Evolutionary conservation across 2,113 vertebrate genomes (phyloP).

Genomic region (Heliornis fulica): DNA sequence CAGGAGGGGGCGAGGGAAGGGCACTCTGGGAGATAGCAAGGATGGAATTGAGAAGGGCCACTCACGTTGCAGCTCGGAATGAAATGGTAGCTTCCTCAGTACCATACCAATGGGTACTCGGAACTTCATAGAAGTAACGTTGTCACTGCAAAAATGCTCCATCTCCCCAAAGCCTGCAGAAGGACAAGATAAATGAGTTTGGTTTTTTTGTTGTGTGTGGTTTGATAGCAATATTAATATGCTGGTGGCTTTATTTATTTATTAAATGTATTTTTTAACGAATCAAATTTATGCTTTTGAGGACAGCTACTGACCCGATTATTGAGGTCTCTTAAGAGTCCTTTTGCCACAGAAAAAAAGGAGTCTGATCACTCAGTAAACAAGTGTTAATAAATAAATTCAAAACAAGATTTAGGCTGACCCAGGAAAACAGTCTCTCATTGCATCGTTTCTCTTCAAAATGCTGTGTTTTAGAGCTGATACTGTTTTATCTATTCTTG

Average conservation of each 20-base stretch:
- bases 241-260: neutral
- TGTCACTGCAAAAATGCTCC: neutral
- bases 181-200: neutral
- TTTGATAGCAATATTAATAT: neutral
- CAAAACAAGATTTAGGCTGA: neutral
- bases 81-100: neutral
- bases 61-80: neutral
- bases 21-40: neutral
- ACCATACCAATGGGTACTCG: neutral
- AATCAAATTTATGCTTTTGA: neutral
- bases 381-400: neutral
- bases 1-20: neutral
- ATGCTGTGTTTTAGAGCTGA: neutral
- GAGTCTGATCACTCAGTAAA: neutral
- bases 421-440: neutral
- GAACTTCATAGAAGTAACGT: neutral
- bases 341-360: neutral
- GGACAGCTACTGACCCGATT: neutral
- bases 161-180: neutral
- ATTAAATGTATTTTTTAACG: neutral
- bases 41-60: neutral
- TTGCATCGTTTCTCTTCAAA: neutral
- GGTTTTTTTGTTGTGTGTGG: neutral
- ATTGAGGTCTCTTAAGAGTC: neutral
- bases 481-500: neutral